Evolutionary conservation across 1,140 invertebrate species (phyloP), one percentile per base, ranked within the genome.

Genomic region (Cyclargus thomasi): DNA sequence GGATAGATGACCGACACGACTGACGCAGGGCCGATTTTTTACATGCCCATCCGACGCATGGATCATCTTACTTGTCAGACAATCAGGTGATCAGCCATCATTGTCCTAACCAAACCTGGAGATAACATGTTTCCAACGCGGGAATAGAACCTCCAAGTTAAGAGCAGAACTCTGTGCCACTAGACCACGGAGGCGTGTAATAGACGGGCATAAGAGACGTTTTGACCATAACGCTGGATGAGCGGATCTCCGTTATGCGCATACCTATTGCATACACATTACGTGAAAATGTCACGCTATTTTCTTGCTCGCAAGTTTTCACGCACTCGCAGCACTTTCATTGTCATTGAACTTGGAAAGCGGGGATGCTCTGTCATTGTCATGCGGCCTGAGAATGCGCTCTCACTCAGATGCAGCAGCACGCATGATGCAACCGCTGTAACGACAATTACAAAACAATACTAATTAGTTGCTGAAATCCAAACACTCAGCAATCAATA

Each of bases 331-430:
- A 77, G 79, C 74, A 88, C 87, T 90, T 88, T 90, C 87, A 78
- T 88, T 90, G 85, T 83, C 85, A 88, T 82, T 90, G 85, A 90
- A 88, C 85, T 87, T 90, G 81, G 86, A 88, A 87, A 90, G 87
- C 85, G 84, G 80, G 80, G 83, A 85, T 84, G 81, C 75, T 80
- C 82, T 78, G 78, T 84, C 81, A 86, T 89, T 89, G 86, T 89
- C 83, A 77, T 82, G 80, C 83, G 82, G 71, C 73, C 79, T 82
- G 81, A 75, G 85, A 89, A 87, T 87, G 83, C 85, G 85, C 86
- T 89, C 86, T 89, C 86, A 79, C 86, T 79, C 75, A 76, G 70
- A 69, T 68, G 29, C 35, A 36, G 53, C 64, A 65, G 53, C 53
- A 20, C 65, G 57, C 65, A 29, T 59, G 63, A 65, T 20, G 20